phyloP scores from a whole-genome alignment of 2,797 vertebrate genomes.

The Hapalemur alaotrensis region DNA sequence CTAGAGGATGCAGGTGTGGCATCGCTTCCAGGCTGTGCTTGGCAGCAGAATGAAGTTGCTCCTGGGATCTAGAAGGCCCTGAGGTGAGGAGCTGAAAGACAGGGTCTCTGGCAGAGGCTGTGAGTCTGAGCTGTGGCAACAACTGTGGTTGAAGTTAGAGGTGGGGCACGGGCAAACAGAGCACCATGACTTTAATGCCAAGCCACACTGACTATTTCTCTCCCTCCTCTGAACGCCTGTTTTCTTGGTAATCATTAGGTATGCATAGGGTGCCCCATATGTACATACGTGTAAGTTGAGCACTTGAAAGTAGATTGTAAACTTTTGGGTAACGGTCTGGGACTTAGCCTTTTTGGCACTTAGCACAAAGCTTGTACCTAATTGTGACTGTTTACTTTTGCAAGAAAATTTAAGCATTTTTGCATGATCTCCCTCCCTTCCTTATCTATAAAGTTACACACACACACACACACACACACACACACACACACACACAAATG shows the following conservation, averaged over 20 bases:
- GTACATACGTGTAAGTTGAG: not conserved
- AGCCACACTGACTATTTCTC: not conserved
- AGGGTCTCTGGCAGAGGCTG: not conserved
- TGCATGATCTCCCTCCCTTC: not conserved
- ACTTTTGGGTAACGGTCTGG: not conserved
- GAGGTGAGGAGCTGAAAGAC: not conserved
- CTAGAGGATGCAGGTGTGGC: not conserved
- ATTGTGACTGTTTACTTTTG: not conserved
- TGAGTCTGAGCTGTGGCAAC: not conserved
- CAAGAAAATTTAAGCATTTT: not conserved
- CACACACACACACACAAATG: too few relatives aligned
- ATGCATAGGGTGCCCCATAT: rapidly evolving
- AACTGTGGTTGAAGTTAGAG: not conserved
- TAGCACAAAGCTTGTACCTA: not conserved
- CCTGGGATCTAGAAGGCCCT: not conserved
- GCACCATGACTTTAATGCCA: rapidly evolving
- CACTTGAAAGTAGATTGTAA: not conserved
- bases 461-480: too few relatives aligned
- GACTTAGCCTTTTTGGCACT: not conserved
- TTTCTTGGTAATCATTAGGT: not conserved
- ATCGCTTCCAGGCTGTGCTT: not conserved
- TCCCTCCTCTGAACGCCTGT: not conserved
- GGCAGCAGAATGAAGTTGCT: not conserved
- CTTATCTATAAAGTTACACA: not conserved
- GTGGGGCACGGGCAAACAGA: not conserved